Conservation (phyloP, 2,797 vertebrate genomes). For the Lithobates sylvaticus region DNA sequence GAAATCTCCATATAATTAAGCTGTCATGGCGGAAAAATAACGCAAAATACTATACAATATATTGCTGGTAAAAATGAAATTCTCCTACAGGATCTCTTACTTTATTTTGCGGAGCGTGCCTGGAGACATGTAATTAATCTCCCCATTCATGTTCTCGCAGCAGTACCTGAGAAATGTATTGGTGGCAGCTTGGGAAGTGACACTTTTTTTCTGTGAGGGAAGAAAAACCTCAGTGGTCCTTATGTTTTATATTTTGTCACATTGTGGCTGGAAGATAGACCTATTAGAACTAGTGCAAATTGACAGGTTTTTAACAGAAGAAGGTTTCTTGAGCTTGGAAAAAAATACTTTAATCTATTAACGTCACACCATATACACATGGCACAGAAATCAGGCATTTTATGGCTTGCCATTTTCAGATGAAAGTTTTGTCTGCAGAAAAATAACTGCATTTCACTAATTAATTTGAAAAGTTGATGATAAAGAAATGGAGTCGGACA, state of each 20-base stretch:
- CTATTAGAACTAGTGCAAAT: slow-evolving; percentile 24
- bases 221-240: slow-evolving; percentile 27
- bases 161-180: slow-evolving; percentile 49
- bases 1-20: slow-evolving; percentile 4
- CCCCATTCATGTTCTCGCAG: slow-evolving; percentile 43
- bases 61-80: slow-evolving; percentile 11
- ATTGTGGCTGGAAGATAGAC: slow-evolving; percentile 27
- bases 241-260: slow-evolving; percentile 45
- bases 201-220: slow-evolving; percentile 17
- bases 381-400: not conserved
- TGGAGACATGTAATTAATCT: slow-evolving; percentile 52
- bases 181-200: slow-evolving; percentile 41
- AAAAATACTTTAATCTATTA: slow-evolving; percentile 40
- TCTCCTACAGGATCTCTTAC: slow-evolving; percentile 14
- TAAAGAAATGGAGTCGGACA: not conserved
- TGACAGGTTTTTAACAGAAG: slow-evolving; percentile 46
- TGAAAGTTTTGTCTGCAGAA: slow-evolving; percentile 14
- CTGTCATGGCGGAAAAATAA: not conserved
- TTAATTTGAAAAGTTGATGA: slow-evolving; percentile 27
- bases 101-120: slow-evolving; percentile 27
- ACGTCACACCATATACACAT: slow-evolving; percentile 5
- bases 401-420: not conserved
- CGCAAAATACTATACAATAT: slow-evolving; percentile 5
- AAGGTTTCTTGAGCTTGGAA: slow-evolving; percentile 19
- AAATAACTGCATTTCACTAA: slow-evolving; percentile 39